Conservation (phyloP, 1,140 invertebrate genomes). For the Melanaphis sacchari region DNA sequence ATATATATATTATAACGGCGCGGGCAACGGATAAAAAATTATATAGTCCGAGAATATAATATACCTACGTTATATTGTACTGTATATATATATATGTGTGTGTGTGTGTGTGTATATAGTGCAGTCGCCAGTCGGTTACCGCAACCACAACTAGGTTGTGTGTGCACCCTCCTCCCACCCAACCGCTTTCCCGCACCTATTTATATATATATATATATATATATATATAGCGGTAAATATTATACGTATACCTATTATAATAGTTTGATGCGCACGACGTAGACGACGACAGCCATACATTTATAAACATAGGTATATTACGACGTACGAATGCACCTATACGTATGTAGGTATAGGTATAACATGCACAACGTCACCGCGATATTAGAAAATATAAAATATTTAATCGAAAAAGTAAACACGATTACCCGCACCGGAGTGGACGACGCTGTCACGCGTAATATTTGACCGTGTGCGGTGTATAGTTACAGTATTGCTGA, state of each 20-base stretch:
- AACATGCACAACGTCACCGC: background rate
- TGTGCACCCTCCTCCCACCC: background rate
- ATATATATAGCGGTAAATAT: background rate
- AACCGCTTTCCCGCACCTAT: background rate
- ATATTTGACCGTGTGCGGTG: background rate
- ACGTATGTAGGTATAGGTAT: background rate
- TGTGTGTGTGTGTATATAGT: background rate
- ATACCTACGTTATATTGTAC: background rate
- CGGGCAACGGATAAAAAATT: background rate
- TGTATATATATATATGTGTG: background rate
- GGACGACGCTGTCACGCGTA: background rate
- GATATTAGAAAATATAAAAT: background rate
- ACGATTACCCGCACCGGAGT: background rate
- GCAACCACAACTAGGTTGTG: constrained; percentile 12
- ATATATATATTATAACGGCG: background rate
- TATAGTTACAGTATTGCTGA: no score
- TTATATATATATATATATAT: no score
- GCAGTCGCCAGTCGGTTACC: background rate
- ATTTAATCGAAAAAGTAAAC: background rate
- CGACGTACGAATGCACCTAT: no score
- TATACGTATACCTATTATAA: background rate
- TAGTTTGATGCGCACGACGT: constrained; percentile 13
- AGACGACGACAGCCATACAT: background rate
- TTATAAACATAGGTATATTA: background rate
- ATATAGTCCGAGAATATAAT: background rate